Evolutionary conservation across 2,888 invertebrate species (phyloP), one percentile per base, ranked within the genome.

Genomic region (Eubasilissa splendida): DNA sequence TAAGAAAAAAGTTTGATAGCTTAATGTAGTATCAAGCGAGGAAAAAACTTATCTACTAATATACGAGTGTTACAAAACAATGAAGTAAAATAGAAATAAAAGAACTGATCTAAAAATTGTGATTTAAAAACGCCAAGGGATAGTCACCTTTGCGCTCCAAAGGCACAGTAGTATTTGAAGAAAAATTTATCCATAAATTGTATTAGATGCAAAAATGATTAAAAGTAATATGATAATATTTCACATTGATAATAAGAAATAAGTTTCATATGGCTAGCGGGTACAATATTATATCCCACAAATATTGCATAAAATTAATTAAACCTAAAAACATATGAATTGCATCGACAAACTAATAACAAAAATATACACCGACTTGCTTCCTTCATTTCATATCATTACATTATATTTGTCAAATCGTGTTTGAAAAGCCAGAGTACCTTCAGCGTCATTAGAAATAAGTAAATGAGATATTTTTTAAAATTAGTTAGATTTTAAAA

Each of bases 221-320:
- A 63, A 33, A 63, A 14, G 4, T 63, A 63, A 63, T 63, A 12
- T 8, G 11, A 9, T 33, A 59, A 31, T 11, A 63, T 63, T 33
- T 33, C 12, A 33, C 63, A 63, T 63, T 33, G 31, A 33, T 33
- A 63, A 33, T 63, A 63, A 63, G 42, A 33, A 63, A 63, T 33
- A 63, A 33, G 33, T 63, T 14, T 50, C 33, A 52, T 68, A 68
- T 68, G 68, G 68, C 68, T 50, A 52, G 68, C 14, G 68, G 68
- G 68, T 68, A 63, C 31, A 63, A 11, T 58, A 58, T 58, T 50
- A 42, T n/a, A 68, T 68, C 68, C 68, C 68, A 68, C 52, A 52
- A 68, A 31, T 33, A 33, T 12, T 42, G 12, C 42, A 63, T 31
- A 63, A 33, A 14, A n/a, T 52, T 14, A 52, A 14, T 68, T n/a